Evolutionary conservation across 2,888 invertebrate species (phyloP).

Genomic region (Diarsia mendica): DNA sequence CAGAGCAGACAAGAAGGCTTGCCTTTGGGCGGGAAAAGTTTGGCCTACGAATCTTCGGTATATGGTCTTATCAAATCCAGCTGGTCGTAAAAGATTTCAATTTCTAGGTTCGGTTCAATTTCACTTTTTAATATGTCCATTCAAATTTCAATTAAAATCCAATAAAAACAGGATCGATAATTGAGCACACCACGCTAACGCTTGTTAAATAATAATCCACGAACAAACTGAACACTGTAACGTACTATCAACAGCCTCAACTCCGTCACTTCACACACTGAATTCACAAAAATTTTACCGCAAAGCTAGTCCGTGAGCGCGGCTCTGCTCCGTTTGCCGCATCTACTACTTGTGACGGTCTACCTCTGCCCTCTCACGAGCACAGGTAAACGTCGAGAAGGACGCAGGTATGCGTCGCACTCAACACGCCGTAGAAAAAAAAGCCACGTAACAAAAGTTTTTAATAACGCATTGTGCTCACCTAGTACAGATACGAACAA

Average conservation of each 20-base stretch:
- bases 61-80: not conserved
- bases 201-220: not conserved
- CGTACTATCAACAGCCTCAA: not conserved
- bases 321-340: constrained; percentile 43
- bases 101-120: not conserved
- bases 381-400: constrained; percentile 84
- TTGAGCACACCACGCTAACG: too few relatives aligned
- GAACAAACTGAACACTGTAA: not conserved
- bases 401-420: constrained; percentile 84
- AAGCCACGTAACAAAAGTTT: constrained; percentile 85
- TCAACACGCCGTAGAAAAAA: constrained; percentile 73
- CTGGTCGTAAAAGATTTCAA: not conserved
- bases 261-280: not conserved
- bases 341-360: constrained; percentile 72
- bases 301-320: not conserved
- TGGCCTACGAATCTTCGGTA: constrained; percentile 6
- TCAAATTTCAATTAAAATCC: not conserved
- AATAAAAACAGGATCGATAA: too few relatives aligned
- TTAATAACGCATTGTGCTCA: constrained; percentile 82
- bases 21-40: constrained; percentile 75
- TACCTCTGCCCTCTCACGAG: constrained; percentile 78
- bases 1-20: constrained; percentile 60
- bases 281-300: not conserved
- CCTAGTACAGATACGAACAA: constrained; percentile 72
- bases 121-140: not conserved